Evolutionary conservation across 1,140 invertebrate genomes (phyloP).

Genomic region (Drosophila watanabei): DNA sequence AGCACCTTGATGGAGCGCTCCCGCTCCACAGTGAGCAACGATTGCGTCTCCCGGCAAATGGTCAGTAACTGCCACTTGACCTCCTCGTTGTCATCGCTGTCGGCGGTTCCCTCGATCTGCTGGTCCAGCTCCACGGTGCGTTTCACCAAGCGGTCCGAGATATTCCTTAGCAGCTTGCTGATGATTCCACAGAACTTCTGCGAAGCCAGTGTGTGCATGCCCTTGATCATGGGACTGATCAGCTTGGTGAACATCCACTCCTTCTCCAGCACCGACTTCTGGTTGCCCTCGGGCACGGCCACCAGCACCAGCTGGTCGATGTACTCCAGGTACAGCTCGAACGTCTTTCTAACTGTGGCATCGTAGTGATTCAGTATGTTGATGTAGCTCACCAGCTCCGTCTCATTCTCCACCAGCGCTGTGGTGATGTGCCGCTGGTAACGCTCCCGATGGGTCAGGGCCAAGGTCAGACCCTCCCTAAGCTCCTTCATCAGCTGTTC

Average conservation of each 20-base stretch:
- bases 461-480: slow-evolving; percentile 93
- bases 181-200: slow-evolving; percentile 89
- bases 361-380: slow-evolving; percentile 91
- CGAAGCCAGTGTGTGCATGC: slow-evolving; percentile 89
- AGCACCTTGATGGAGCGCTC: slow-evolving; percentile 92
- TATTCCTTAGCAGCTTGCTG: slow-evolving; percentile 76
- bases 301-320: slow-evolving; percentile 90
- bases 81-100: slow-evolving; percentile 70
- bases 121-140: slow-evolving; percentile 72
- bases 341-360: slow-evolving; percentile 90
- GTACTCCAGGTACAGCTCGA: slow-evolving; percentile 92
- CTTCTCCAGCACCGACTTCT: slow-evolving; percentile 92
- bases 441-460: slow-evolving; percentile 91
- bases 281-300: slow-evolving; percentile 89
- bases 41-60: slow-evolving; percentile 92
- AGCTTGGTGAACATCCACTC: slow-evolving; percentile 92
- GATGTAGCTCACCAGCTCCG: slow-evolving; percentile 86
- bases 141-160: slow-evolving; percentile 71
- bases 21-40: slow-evolving; percentile 91
- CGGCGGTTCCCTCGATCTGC: slow-evolving; percentile 68
- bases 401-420: slow-evolving; percentile 88
- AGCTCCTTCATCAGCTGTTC: slow-evolving; percentile 94
- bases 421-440: slow-evolving; percentile 90
- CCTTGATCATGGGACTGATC: slow-evolving; percentile 90
- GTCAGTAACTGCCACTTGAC: slow-evolving; percentile 87